Conservation (phyloP, 30 jellyfish, hydroid and myxozoan species). For the Hydractinia symbiolongicarpus region DNA sequence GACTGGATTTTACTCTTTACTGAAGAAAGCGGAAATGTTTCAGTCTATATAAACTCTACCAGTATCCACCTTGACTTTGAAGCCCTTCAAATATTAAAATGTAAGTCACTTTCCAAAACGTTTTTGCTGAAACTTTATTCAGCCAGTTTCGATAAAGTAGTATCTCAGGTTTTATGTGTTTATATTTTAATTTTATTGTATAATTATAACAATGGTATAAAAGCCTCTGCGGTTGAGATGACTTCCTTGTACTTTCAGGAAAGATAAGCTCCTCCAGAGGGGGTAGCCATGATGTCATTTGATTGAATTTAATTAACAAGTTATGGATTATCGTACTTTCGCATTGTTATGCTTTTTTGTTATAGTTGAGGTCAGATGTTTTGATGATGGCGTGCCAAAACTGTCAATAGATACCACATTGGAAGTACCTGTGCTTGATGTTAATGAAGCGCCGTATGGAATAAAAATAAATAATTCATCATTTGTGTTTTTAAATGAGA, state of each 20-base stretch:
- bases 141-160: no score
- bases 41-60: neutral
- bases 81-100: neutral
- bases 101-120: neutral
- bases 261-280: no score
- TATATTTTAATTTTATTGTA: no score
- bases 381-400: conserved; percentile 73
- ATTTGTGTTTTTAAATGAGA: conserved; percentile 36
- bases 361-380: conserved; percentile 53
- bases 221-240: no score
- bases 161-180: no score
- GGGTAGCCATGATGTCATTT: no score
- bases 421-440: conserved; percentile 46
- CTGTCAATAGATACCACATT: conserved; percentile 28
- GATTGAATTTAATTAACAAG: no score
- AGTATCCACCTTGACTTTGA: conserved; percentile 12
- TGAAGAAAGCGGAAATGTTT: conserved; percentile 29
- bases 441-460: conserved; percentile 60
- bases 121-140: no score
- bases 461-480: conserved; percentile 33
- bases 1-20: neutral
- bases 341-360: neutral
- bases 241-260: no score
- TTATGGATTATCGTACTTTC: neutral
- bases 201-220: no score